Evolutionary conservation across 53 echinoderm and acorn worm species (phyloP).

Genomic region (Actinopyga echinites): DNA sequence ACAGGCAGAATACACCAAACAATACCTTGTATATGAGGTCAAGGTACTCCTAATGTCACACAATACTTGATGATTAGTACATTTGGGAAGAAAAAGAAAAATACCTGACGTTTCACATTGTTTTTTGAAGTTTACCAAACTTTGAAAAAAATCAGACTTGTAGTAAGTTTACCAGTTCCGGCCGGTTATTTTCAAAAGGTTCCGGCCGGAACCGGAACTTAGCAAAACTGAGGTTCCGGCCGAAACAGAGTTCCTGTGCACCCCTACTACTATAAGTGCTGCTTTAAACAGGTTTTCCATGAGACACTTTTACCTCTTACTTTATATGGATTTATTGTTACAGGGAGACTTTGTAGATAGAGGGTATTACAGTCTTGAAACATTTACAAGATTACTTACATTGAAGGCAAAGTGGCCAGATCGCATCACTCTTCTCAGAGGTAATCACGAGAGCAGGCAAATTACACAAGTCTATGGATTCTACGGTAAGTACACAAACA

Average conservation of each 20-base stretch:
- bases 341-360: conserved; percentile 99
- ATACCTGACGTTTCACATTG: too few relatives aligned
- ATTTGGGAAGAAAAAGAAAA: too few relatives aligned
- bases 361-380: conserved; percentile 97
- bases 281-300: background rate
- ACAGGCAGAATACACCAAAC: too few relatives aligned
- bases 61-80: too few relatives aligned
- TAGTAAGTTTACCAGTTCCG: too few relatives aligned
- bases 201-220: too few relatives aligned
- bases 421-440: conserved; percentile 92
- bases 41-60: too few relatives aligned
- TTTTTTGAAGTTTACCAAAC: too few relatives aligned
- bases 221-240: too few relatives aligned
- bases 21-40: too few relatives aligned
- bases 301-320: background rate
- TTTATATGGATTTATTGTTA: background rate
- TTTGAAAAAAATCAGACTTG: too few relatives aligned
- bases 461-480: conserved; percentile 99
- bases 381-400: conserved; percentile 95
- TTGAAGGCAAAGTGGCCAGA: conserved; percentile 95
- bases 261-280: background rate
- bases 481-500: conserved; percentile 69
- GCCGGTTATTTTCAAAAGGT: too few relatives aligned
- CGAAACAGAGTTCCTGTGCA: background rate
- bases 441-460: conserved; percentile 97